Evolutionary conservation across 2,113 vertebrate species (phyloP).

Genomic region (Pseudonaja textilis): DNA sequence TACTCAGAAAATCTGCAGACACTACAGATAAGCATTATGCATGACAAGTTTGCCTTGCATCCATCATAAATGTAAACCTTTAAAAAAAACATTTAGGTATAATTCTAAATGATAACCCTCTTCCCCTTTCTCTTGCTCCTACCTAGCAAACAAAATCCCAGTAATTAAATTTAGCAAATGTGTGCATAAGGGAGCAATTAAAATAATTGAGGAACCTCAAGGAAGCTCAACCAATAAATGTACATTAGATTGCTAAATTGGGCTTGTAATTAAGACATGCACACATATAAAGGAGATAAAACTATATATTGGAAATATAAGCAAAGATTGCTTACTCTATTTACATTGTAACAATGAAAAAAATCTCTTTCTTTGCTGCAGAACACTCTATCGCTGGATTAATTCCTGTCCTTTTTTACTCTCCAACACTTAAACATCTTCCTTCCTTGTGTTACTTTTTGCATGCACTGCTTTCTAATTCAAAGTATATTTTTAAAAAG

Average conservation of each 20-base stretch:
- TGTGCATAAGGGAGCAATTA: background rate
- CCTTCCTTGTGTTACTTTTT: constrained; percentile 38
- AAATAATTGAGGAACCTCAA: background rate
- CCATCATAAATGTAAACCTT: background rate
- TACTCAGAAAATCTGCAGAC: background rate
- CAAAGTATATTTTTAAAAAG: constrained; percentile 12
- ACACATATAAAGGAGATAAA: background rate
- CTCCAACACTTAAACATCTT: constrained; percentile 17
- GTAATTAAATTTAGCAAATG: background rate
- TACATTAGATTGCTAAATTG: background rate
- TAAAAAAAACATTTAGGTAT: background rate
- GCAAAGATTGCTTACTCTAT: background rate
- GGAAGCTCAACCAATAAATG: background rate
- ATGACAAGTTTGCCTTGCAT: background rate
- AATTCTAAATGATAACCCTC: background rate
- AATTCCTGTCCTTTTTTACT: background rate
- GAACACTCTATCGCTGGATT: background rate
- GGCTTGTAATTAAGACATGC: background rate
- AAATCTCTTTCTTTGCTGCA: background rate
- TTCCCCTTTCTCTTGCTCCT: background rate
- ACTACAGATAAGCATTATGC: background rate
- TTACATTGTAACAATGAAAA: background rate
- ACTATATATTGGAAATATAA: background rate
- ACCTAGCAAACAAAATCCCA: background rate
- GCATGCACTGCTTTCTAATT: constrained; percentile 34